These are phyloP conservation scores for Nomada flava DNA, from an alignment of 2,888 invertebrate genomes.

Conservation along the genomic window DNA sequence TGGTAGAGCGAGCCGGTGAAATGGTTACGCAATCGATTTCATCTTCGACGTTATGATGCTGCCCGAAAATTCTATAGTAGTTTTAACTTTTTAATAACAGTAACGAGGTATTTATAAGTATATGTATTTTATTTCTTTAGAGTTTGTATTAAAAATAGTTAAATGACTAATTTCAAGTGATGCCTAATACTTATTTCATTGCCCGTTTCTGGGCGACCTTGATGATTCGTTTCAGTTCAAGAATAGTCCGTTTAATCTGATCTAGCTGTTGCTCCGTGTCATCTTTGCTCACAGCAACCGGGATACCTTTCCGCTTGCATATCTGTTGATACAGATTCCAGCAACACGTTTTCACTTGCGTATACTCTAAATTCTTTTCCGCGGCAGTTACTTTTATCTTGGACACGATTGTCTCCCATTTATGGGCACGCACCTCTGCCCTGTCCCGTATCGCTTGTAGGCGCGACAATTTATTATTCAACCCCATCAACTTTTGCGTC, in stretches of 20 bases:
- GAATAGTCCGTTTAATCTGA: slow-evolving; percentile 87
- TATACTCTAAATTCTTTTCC: slow-evolving; percentile 86
- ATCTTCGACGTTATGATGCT: background rate
- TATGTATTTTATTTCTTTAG: slow-evolving; percentile 46
- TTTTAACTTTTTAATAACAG: slow-evolving; percentile 6
- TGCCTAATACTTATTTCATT: slow-evolving; percentile 78
- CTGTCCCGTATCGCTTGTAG: slow-evolving; percentile 87
- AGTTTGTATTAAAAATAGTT: slow-evolving; percentile 47
- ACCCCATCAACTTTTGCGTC: slow-evolving; percentile 87
- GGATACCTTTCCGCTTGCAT: slow-evolving; percentile 86
- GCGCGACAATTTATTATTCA: slow-evolving; percentile 87
- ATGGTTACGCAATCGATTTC: slow-evolving; percentile 1
- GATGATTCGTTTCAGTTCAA: slow-evolving; percentile 83
- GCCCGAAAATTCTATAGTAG: slow-evolving; percentile 12
- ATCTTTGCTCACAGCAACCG: slow-evolving; percentile 81
- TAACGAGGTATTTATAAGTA: slow-evolving; percentile 35
- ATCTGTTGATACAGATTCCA: slow-evolving; percentile 88
- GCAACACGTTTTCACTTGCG: slow-evolving; percentile 86
- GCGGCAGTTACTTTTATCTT: slow-evolving; percentile 87
- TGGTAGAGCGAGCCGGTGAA: background rate
- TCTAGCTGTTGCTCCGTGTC: slow-evolving; percentile 88
- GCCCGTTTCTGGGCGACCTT: slow-evolving; percentile 72
- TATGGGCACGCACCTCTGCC: slow-evolving; percentile 86
- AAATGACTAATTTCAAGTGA: background rate
- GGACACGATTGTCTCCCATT: slow-evolving; percentile 87